Conservation (phyloP, 2,888 invertebrate genomes). For the Drosophila merina region DNA sequence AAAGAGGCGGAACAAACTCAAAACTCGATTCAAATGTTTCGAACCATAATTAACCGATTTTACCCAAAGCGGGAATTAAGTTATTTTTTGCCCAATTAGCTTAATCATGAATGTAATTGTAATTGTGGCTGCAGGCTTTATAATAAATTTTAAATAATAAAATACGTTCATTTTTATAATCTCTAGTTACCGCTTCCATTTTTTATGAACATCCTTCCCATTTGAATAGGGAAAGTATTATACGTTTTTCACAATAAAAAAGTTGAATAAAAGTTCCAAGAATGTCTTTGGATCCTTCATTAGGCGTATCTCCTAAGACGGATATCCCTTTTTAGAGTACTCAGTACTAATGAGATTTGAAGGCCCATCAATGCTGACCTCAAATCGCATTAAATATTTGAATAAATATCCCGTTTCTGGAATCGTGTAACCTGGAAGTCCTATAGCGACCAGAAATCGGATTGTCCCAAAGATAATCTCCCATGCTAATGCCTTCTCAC, state of each 20-base stretch:
- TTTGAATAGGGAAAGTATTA: background rate
- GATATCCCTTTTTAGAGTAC: slow-evolving; percentile 16
- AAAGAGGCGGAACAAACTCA: slow-evolving; percentile 32
- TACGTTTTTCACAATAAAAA: background rate
- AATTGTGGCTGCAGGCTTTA: background rate
- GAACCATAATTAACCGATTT: slow-evolving; percentile 14
- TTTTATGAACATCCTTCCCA: background rate
- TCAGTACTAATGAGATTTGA: slow-evolving; percentile 22
- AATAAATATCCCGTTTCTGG: slow-evolving; percentile 13
- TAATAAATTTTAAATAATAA: background rate
- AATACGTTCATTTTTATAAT: background rate
- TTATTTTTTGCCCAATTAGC: slow-evolving; percentile 5
- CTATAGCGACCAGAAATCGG: slow-evolving; percentile 19
- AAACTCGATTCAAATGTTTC: background rate
- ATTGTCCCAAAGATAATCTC: slow-evolving; percentile 39
- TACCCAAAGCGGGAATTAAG: slow-evolving; percentile 7
- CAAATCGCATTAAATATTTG: slow-evolving; percentile 34
- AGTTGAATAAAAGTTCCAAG: background rate
- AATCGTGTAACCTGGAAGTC: slow-evolving; percentile 31
- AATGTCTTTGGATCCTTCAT: slow-evolving; percentile 3
- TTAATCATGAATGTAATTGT: background rate
- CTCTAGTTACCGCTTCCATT: background rate
- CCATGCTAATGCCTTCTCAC: slow-evolving; percentile 51
- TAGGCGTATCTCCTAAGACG: slow-evolving; percentile 12
- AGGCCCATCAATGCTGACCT: slow-evolving; percentile 32